Evolutionary conservation across 2,797 vertebrate species (phyloP).

Genomic region (Pyrocephalus nanus): DNA sequence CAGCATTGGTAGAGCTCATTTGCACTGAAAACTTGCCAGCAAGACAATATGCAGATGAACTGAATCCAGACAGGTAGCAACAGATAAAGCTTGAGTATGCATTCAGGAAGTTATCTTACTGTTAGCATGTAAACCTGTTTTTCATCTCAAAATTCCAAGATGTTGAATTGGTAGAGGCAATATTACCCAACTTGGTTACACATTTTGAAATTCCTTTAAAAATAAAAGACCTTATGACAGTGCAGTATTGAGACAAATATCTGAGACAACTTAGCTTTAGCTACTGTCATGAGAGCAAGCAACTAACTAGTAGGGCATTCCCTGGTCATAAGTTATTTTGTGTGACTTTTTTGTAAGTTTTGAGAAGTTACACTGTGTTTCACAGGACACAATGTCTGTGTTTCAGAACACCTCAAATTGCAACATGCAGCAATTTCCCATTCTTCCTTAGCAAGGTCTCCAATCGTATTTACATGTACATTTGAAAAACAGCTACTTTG

Average conservation of each 20-base stretch:
- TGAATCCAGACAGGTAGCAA: conserved; percentile 2
- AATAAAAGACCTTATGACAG: not conserved
- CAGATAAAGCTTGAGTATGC: conserved; percentile 37
- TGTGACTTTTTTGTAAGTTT: not conserved
- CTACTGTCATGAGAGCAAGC: not conserved
- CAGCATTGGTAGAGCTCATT: not conserved
- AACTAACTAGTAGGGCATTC: not conserved
- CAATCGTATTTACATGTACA: not conserved
- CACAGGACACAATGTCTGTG: not conserved
- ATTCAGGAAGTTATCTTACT: conserved; percentile 48
- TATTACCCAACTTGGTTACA: not conserved
- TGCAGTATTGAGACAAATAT: not conserved
- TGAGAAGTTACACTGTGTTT: not conserved
- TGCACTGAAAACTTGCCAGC: not conserved
- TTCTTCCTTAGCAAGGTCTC: not conserved
- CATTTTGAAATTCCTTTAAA: conserved; percentile 53
- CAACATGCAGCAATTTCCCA: not conserved
- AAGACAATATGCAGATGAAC: conserved; percentile 37
- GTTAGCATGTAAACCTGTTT: conserved; percentile 28
- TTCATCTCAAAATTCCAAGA: conserved; percentile 30
- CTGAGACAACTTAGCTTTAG: conserved; percentile 18
- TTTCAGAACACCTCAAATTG: not conserved
- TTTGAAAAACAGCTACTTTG: not conserved
- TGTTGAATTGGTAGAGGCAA: not conserved
- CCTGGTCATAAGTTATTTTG: not conserved